Base-by-base conservation (phyloP, 1,140 invertebrate species). In the Brachionus paranguensis region DNA sequence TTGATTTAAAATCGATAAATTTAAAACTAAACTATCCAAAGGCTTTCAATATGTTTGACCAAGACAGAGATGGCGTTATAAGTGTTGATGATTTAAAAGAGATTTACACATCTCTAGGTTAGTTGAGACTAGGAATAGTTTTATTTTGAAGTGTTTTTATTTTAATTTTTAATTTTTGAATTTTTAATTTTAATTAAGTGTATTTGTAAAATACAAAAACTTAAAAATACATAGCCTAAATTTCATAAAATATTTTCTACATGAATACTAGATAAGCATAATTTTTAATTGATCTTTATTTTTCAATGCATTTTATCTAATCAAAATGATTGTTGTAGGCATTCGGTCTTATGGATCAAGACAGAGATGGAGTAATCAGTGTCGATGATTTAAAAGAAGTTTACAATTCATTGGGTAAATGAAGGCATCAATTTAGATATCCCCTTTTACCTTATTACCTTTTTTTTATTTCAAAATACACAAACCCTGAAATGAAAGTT, bases 291-390 rank as follows among this genome's bases (percentile, higher is more conserved):
- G 33, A 37, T 6, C 0, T 37, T 7, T 37, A 37, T 7, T 7
- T 37, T 37, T 37, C 33, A 37, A 37, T 68, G 11, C 29, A 68
- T 33, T 33, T 37, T 41, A 20, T 76, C 2, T 24, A 76, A 29
- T 53, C 17, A 27, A 76, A 76, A 50, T 95, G 96, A 90, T 97
- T 96, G 92, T 97, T 96, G 91, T 95, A 97, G 94, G 95, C 95
- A 88, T 98, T 99, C 93, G 93, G 94, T 90, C 93, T 99, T 88
- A 99, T 99, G 93, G 97, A 99, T 92, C 93, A 94, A 91, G 95
- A 99, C 91, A 96, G 98, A 91, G 97, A 99, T 90, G 96, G 96
- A 14, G 94, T 98, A 91, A 95, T 99, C 89, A 94, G 94, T 89
- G 96, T 97, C 90, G 94, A 93, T 89, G 97, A 99, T 91, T 92